These are phyloP conservation scores for Gadus macrocephalus DNA, from an alignment of 2,113 vertebrate genomes.

Conservation along the genomic window DNA sequence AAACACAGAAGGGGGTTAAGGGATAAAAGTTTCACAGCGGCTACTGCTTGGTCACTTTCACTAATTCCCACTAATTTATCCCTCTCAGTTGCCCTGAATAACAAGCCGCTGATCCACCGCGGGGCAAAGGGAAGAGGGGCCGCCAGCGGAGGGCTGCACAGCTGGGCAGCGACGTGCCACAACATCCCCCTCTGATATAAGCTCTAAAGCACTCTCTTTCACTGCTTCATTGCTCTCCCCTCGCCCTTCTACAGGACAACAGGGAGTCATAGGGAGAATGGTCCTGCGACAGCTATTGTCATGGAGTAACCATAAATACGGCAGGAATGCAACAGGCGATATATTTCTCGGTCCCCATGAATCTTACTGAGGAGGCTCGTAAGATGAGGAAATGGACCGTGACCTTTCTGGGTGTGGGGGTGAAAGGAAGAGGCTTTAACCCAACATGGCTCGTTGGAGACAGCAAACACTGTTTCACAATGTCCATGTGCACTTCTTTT, in stretches of 20 bases:
- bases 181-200: conserved; percentile 14
- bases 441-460: conserved; percentile 51
- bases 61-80: conserved; percentile 24
- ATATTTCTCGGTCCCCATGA: conserved; percentile 27
- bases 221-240: neutral
- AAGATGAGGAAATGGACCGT: conserved; percentile 37
- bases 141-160: conserved; percentile 19
- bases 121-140: no score
- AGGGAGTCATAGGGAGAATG: conserved; percentile 37
- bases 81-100: conserved; percentile 16
- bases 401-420: conserved; percentile 28
- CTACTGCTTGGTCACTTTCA: conserved; percentile 20
- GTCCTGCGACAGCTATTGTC: conserved; percentile 56
- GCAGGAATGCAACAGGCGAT: conserved; percentile 38
- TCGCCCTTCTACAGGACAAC: conserved; percentile 25
- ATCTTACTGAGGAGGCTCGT: conserved; percentile 27
- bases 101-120: neutral
- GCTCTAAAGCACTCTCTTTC: neutral
- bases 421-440: conserved; percentile 27
- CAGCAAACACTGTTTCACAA: conserved; percentile 44
- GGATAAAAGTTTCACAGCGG: conserved; percentile 11
- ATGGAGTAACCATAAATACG: conserved; percentile 58
- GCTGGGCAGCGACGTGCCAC: conserved; percentile 16
- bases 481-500: conserved; percentile 30
- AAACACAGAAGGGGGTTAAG: conserved; percentile 28